phyloP scores from a whole-genome alignment of 1,140 invertebrate genomes.

The Mylabris phalerata region DNA sequence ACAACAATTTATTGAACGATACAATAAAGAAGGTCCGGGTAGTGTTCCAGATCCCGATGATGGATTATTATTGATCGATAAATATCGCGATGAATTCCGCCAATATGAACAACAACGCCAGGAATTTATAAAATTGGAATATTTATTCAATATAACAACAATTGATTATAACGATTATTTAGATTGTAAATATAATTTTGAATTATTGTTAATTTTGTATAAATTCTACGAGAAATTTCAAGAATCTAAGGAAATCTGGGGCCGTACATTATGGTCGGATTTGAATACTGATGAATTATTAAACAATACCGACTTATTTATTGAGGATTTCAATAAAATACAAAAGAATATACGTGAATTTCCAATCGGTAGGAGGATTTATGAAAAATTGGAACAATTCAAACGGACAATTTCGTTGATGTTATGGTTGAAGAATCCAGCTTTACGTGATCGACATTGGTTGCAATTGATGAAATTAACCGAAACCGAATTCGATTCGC shows the following conservation, averaged over 20 bases:
- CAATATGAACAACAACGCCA: conserved; percentile 53
- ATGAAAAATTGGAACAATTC: conserved; percentile 80
- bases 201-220: conserved; percentile 65
- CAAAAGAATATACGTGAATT: conserved; percentile 51
- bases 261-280: conserved; percentile 79
- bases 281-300: conserved; percentile 74
- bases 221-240: conserved; percentile 73
- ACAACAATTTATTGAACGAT: conserved; percentile 62
- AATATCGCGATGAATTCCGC: conserved; percentile 59
- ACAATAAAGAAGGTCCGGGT: conserved; percentile 67
- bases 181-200: conserved; percentile 63
- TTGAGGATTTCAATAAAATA: conserved; percentile 68
- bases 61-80: conserved; percentile 62
- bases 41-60: conserved; percentile 70
- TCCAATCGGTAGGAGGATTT: conserved; percentile 58
- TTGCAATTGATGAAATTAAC: conserved; percentile 81
- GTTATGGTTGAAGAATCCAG: conserved; percentile 85
- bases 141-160: conserved; percentile 76
- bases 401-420: conserved; percentile 80
- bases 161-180: conserved; percentile 73
- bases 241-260: conserved; percentile 69
- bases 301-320: conserved; percentile 78
- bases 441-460: conserved; percentile 83
- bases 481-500: conserved; percentile 77
- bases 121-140: conserved; percentile 70